A percentile compares a stretch with the other conserved stretches of the same genome.
phyloP scores from a whole-genome alignment of 2,113 vertebrate genomes.

The Myrmophylax atrothorax region DNA sequence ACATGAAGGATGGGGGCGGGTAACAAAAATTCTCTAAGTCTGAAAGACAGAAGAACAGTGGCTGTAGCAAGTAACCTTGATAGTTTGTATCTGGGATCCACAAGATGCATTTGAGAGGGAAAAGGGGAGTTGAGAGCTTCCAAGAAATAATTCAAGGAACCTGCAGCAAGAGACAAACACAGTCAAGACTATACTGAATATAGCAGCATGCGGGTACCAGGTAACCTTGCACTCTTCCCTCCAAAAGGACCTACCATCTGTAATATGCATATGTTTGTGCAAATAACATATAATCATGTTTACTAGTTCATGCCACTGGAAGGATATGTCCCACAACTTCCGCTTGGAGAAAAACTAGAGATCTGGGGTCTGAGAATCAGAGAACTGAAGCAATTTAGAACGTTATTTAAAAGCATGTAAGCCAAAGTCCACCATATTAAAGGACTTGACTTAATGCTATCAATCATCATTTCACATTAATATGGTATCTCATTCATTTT shows the following conservation, averaged over 20 bases:
- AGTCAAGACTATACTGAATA: background rate
- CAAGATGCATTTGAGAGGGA: rapidly evolving
- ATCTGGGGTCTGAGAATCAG: background rate
- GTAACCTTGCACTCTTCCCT: background rate
- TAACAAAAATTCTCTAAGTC: background rate
- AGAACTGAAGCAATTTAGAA: background rate
- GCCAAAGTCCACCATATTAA: background rate
- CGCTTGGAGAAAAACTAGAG: background rate
- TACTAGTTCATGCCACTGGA: background rate
- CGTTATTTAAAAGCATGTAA: background rate
- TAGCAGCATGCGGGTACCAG: background rate
- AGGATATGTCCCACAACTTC: background rate
- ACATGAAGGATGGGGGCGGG: rapidly evolving
- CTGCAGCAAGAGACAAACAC: background rate
- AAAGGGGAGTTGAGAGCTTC: background rate
- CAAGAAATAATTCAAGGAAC: background rate
- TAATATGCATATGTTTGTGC: background rate
- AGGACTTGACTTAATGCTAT: background rate
- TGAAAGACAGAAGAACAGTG: background rate
- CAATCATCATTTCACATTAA: background rate
- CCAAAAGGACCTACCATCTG: background rate
- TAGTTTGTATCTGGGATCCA: background rate
- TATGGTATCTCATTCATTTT: background rate
- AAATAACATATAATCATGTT: background rate
- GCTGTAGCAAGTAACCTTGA: background rate